phyloP scores from a whole-genome alignment of 2,888 invertebrate species.

The Troglohyphantes excavatus region DNA sequence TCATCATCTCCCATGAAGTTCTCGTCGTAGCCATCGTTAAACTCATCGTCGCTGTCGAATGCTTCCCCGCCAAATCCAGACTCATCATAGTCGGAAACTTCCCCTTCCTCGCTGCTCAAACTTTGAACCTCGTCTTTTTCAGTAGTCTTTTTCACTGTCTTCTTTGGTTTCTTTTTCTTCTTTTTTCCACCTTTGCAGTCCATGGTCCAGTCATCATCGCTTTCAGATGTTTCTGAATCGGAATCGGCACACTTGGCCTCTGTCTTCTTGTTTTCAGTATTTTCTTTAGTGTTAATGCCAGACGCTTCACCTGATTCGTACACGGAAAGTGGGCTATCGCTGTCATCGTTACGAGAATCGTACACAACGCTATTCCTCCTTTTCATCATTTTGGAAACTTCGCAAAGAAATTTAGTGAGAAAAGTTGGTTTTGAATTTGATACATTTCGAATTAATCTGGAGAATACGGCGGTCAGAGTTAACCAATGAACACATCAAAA shows the following conservation, averaged over 20 bases:
- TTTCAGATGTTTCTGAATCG: slow-evolving; percentile 79
- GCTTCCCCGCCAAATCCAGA: slow-evolving; percentile 75
- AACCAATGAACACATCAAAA: not conserved
- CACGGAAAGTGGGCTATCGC: slow-evolving; percentile 69
- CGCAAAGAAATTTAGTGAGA: not conserved
- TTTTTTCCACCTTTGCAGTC: slow-evolving; percentile 76
- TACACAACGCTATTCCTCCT: slow-evolving; percentile 77
- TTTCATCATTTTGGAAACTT: slow-evolving; percentile 68
- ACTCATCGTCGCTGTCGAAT: slow-evolving; percentile 86
- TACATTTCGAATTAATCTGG: not conserved
- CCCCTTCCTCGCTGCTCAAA: slow-evolving; percentile 75
- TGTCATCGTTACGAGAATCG: slow-evolving; percentile 78
- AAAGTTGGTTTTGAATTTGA: not conserved
- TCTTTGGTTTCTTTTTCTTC: slow-evolving; percentile 64
- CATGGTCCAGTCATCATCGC: slow-evolving; percentile 79
- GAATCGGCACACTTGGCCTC: slow-evolving; percentile 64
- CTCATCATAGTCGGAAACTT: slow-evolving; percentile 78
- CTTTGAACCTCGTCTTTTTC: slow-evolving; percentile 46
- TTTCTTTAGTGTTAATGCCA: slow-evolving; percentile 63
- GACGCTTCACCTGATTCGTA: slow-evolving; percentile 59
- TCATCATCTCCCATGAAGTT: slow-evolving; percentile 98
- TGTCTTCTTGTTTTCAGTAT: slow-evolving; percentile 66
- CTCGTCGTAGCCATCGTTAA: slow-evolving; percentile 98
- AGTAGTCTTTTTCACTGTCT: slow-evolving; percentile 26
- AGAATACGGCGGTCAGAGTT: not conserved